These are phyloP conservation scores for Echinarachnius parma DNA, from an alignment of 53 echinoderm and acorn worm species.

Conservation along the genomic window DNA sequence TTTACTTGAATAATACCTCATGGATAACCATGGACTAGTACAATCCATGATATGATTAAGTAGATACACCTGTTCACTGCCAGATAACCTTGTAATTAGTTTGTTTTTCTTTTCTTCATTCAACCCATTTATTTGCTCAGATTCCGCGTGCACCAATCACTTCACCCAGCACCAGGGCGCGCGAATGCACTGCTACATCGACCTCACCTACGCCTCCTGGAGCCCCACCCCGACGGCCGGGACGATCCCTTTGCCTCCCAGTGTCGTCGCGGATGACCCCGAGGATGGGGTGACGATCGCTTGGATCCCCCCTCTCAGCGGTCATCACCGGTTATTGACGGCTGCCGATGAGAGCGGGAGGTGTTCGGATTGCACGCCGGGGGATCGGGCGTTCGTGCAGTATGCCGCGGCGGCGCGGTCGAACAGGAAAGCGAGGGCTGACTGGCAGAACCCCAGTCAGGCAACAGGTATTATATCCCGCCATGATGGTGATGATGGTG, in stretches of 20 bases:
- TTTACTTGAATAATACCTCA: too few species aligned
- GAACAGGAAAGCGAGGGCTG: background rate
- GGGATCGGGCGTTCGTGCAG: slow-evolving; percentile 51
- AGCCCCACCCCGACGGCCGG: slow-evolving; percentile 20
- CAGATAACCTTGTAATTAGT: too few species aligned
- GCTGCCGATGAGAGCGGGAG: slow-evolving; percentile 1
- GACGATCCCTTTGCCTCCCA: slow-evolving; percentile 58
- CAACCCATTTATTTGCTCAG: too few species aligned
- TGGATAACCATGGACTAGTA: too few species aligned
- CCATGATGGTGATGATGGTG: too few species aligned
- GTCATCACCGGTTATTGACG: background rate
- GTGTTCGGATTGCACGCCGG: slow-evolving; percentile 59
- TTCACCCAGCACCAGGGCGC: slow-evolving; percentile 85
- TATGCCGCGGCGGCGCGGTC: slow-evolving; percentile 66
- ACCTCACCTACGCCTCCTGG: slow-evolving; percentile 78
- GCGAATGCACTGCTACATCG: slow-evolving; percentile 97
- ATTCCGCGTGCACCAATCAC: slow-evolving; percentile 71
- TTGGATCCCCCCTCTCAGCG: slow-evolving; percentile 75
- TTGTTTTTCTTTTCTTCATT: too few species aligned
- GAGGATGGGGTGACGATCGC: slow-evolving; percentile 54
- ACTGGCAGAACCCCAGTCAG: slow-evolving; percentile 36
- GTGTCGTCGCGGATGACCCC: slow-evolving; percentile 39
- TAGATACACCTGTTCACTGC: too few species aligned
- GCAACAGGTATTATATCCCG: slow-evolving; percentile 69
- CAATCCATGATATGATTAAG: too few species aligned